Evolutionary conservation across 2,797 vertebrate species (phyloP).

Genomic region (Gymnoscopelus braueri): DNA sequence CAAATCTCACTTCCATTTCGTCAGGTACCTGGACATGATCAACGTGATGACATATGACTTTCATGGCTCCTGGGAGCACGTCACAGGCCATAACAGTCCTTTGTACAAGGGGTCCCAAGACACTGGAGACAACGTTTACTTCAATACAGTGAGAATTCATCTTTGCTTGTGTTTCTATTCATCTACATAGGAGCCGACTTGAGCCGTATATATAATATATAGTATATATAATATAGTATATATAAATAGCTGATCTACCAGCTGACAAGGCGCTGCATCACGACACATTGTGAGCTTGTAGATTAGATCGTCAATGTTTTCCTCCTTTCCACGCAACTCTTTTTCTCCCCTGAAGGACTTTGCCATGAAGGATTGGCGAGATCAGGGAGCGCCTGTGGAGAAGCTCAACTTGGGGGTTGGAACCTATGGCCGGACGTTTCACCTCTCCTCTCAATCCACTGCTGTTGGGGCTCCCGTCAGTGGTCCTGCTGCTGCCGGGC

Average conservation of each 20-base stretch:
- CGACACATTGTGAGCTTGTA: too few species aligned
- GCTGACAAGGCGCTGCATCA: too few species aligned
- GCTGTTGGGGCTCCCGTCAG: slow-evolving; percentile 65
- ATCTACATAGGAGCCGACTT: too few species aligned
- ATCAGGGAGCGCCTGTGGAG: slow-evolving; percentile 76
- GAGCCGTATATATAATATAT: too few species aligned
- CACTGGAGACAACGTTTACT: slow-evolving; percentile 65
- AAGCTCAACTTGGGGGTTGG: slow-evolving; percentile 86
- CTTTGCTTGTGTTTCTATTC: too few species aligned
- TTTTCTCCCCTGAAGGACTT: slow-evolving; percentile 64
- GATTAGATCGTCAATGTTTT: neutral
- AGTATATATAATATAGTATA: too few species aligned
- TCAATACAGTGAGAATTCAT: slow-evolving; percentile 75
- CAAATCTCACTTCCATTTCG: slow-evolving; percentile 7
- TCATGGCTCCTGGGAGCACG: slow-evolving; percentile 80
- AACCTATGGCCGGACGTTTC: slow-evolving; percentile 82
- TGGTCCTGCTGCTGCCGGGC: slow-evolving; percentile 74
- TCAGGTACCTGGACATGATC: slow-evolving; percentile 84
- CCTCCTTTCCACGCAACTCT: neutral
- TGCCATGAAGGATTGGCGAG: slow-evolving; percentile 83
- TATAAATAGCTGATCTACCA: too few species aligned
- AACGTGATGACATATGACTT: slow-evolving; percentile 86
- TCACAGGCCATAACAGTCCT: slow-evolving; percentile 85
- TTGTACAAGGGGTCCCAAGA: slow-evolving; percentile 74
- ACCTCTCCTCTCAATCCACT: slow-evolving; percentile 55